Base-by-base conservation (phyloP, 2,888 invertebrate species). In the Gisinianus flammeolus region DNA sequence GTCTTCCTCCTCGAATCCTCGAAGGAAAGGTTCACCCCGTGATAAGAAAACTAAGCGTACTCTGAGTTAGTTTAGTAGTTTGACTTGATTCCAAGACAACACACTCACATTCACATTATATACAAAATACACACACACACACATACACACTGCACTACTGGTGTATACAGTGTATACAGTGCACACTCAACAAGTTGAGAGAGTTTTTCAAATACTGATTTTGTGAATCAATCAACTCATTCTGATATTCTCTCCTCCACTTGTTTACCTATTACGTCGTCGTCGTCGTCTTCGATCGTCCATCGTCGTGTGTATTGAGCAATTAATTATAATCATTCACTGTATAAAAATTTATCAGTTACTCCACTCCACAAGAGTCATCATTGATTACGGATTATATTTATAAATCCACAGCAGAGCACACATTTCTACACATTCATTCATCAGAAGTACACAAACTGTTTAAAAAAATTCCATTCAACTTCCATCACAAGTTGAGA, bases 61-160 rank as follows among this genome's bases (percentile, higher is more conserved):
- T 12, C 64, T 74, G 64, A 74, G 66, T 74, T 74, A 64, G 52
- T 64, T 35, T 31, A 74, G 74, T 66, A 74, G 74, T 74, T 74
- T 66, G 74, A 66, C 74, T 74, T 74, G 74, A 74, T 74, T 74
- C 74, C 67, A 74, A 66, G 69, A 72, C 72, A 72, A 56, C 72
- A 58, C 54, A 71, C 33, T 8, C 31, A 69, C 69, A 31, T 69
- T 69, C 22, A 8, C 24, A n/a, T n/a, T n/a, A n/a, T n/a, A n/a
- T n/a, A 8, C 8, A 6, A 22, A 6, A 58, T 69, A 62, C 64
- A 33, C 62, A 73, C 73, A 64, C 70, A 70, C 52, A 62, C 33
- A 58, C 72, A 44, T 44, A 31, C 62, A 74, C 31, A 67, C 66
- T 6, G 58, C 22, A 62, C 6, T 62, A n/a, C 26, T 12, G 6